phyloP scores from a whole-genome alignment of 2,888 invertebrate genomes.

The Papilio gigon region DNA sequence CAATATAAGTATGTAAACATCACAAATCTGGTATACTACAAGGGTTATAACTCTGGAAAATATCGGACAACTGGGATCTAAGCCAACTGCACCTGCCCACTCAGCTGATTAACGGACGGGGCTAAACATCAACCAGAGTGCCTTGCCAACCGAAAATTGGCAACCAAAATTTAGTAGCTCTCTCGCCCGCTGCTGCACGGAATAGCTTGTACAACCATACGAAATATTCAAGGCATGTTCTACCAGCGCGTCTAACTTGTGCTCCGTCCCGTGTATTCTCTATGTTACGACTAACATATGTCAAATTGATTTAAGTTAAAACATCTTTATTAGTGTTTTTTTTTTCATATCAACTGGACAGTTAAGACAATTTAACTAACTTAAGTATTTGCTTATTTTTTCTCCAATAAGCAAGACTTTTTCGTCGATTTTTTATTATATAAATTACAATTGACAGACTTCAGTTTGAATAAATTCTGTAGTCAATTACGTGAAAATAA shows the following conservation, averaged over 20 bases:
- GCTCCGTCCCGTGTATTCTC: neutral
- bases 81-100: constrained; percentile 43
- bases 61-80: constrained; percentile 42
- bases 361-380: too few relatives aligned
- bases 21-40: constrained; percentile 29
- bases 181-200: constrained; percentile 36
- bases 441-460: constrained; percentile 6
- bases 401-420: too few relatives aligned
- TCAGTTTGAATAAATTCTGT: constrained; percentile 25
- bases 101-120: constrained; percentile 42
- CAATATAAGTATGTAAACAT: constrained; percentile 30
- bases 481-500: constrained; percentile 36
- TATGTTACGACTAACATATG: neutral
- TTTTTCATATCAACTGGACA: too few relatives aligned
- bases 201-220: constrained; percentile 37
- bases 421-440: too few relatives aligned
- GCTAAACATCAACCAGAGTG: constrained; percentile 43
- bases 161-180: constrained; percentile 41
- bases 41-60: constrained; percentile 42
- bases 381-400: too few relatives aligned
- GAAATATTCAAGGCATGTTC: constrained; percentile 36
- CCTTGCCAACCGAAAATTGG: constrained; percentile 43
- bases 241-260: constrained; percentile 10
- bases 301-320: too few relatives aligned
- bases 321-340: too few relatives aligned